Evolutionary conservation across 2,797 vertebrate species (phyloP).

Genomic region (Holocentrus rufus): DNA sequence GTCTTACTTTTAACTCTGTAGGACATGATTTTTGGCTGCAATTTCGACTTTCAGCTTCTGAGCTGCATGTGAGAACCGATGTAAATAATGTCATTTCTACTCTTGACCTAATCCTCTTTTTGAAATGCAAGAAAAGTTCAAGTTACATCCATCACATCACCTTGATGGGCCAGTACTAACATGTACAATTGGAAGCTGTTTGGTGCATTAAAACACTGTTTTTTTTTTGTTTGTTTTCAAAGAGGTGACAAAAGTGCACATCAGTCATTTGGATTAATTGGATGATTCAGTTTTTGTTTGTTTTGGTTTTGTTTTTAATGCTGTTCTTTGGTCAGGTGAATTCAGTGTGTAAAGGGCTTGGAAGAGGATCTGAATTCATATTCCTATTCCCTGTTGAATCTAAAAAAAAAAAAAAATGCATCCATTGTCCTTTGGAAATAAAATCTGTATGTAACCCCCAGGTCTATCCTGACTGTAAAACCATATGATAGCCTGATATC

Average conservation of each 20-base stretch:
- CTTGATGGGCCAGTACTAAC: conserved; percentile 70
- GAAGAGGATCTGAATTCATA: conserved; percentile 65
- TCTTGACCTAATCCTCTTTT: conserved; percentile 76
- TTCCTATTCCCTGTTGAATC: conserved; percentile 68
- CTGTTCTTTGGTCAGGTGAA: conserved; percentile 52
- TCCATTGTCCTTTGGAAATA: conserved; percentile 72
- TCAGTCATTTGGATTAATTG: conserved; percentile 57
- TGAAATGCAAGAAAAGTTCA: conserved; percentile 76
- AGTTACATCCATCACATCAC: conserved; percentile 62
- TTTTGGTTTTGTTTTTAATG: conserved; percentile 10
- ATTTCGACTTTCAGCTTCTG: conserved; percentile 77
- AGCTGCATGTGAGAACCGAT: conserved; percentile 85
- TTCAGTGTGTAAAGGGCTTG: conserved; percentile 71
- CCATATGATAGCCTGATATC: conserved; percentile 58
- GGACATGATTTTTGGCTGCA: conserved; percentile 74
- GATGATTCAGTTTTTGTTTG: conserved; percentile 51
- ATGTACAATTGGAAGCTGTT: conserved; percentile 66
- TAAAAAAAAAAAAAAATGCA: conserved; percentile 41
- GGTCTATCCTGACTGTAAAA: conserved; percentile 66
- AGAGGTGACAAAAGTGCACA: conserved; percentile 60
- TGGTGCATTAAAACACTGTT: conserved; percentile 54
- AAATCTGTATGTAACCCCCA: conserved; percentile 65
- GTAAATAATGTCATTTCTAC: conserved; percentile 87
- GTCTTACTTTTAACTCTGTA: conserved; percentile 65
- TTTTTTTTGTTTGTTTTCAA: conserved; percentile 39